Evolutionary conservation across 2,888 invertebrate genomes (phyloP), one percentile per base, ranked within the genome.

Genomic region (Monoplex corrugatus): DNA sequence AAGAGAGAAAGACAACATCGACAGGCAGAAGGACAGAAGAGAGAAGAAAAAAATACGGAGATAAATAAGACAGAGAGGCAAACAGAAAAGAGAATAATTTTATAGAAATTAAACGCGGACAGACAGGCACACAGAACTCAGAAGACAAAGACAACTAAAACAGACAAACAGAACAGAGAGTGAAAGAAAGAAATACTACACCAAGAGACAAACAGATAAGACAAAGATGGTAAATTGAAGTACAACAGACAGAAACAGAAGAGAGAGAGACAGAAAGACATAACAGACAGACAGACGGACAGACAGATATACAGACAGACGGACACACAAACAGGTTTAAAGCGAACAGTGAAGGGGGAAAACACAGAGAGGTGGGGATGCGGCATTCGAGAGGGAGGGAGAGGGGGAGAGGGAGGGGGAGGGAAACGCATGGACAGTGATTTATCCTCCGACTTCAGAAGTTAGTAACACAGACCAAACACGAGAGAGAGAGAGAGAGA

Each of bases 181-280:
- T 8, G 68, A 68, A n/a, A 68, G 28, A n/a, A n/a, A 68, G 68
- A 68, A n/a, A 68, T 6, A 68, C 28, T n/a, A 68, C 28, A 23
- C 5, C 63, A 28, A 68, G 23, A 32, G 50, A 85, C 32, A 32
- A 57, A 45, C 57, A 32, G 50, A 50, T 35, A 85, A 16, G 6
- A 57, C 28, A 35, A 85, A 13, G 43, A 28, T 43, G 43, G n/a
- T 43, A 84, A 45, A 84, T 84, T 44, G 44, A 84, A 45, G n/a
- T 43, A 44, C 8, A 19, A 50, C 50, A 50, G 50, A 50, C 50
- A 50, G 50, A 50, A 10, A 50, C 13, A 50, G 13, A 50, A 19
- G 50, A 50, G 50, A 50, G 50, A 50, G 50, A 50, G 50, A 50
- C n/a, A n/a, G n/a, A n/a, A n/a, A n/a, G n/a, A n/a, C n/a, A n/a